A percentile compares a stretch with the other conserved stretches of the same genome.
These are phyloP conservation scores for Cyclophora albipunctata DNA, from an alignment of 2,888 invertebrate species.

Conservation along the genomic window DNA sequence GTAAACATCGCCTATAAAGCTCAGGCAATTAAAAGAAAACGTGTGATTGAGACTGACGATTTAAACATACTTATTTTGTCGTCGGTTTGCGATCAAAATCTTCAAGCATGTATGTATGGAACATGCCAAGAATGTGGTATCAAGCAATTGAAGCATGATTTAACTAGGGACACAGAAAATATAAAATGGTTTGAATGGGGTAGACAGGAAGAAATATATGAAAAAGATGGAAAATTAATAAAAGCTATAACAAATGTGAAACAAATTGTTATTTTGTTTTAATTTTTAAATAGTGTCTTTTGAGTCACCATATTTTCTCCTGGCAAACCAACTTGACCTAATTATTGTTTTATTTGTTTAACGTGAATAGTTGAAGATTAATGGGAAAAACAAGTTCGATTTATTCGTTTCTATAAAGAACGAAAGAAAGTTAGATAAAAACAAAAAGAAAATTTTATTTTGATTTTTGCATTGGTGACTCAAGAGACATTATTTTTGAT, in stretches of 20 bases:
- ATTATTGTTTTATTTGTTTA: too few relatives aligned
- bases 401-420: too few relatives aligned
- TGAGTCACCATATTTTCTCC: too few relatives aligned
- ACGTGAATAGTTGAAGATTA: too few relatives aligned
- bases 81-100: neutral
- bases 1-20: constrained; percentile 6
- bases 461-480: too few relatives aligned
- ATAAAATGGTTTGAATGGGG: neutral
- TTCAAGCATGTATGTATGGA: neutral
- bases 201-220: neutral
- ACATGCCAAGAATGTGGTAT: neutral
- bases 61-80: neutral
- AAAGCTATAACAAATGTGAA: neutral
- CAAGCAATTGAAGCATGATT: neutral
- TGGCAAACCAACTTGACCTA: too few relatives aligned
- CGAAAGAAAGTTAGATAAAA: too few relatives aligned
- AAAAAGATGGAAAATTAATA: neutral
- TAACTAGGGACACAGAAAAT: neutral
- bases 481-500: too few relatives aligned
- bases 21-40: neutral
- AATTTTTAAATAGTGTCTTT: too few relatives aligned
- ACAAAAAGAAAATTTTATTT: too few relatives aligned
- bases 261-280: neutral
- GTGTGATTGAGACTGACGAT: neutral
- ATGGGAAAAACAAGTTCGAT: too few relatives aligned